These are phyloP conservation scores for Trinorchestia longiramus DNA, from an alignment of 1,140 invertebrate genomes.

Conservation along the genomic window DNA sequence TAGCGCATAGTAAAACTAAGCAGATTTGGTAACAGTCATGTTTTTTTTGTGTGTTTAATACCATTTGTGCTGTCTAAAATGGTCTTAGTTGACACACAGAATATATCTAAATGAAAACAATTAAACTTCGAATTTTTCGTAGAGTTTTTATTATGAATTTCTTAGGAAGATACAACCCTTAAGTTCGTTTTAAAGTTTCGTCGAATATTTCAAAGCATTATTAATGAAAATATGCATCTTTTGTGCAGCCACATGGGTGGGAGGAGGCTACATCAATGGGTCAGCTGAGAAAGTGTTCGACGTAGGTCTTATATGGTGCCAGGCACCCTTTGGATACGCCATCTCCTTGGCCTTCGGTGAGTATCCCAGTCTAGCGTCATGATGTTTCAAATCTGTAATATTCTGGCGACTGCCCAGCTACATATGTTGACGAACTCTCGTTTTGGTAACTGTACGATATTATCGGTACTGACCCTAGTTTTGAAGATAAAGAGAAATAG, in stretches of 20 bases:
- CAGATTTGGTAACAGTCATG: too few relatives aligned
- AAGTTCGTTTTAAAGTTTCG: neutral
- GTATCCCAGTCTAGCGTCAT: conserved; percentile 63
- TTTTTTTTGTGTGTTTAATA: too few relatives aligned
- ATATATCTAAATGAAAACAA: neutral
- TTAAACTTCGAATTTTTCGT: neutral
- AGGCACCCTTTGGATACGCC: conserved; percentile 97
- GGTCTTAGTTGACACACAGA: too few relatives aligned
- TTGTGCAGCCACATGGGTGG: conserved; percentile 93
- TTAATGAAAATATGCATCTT: neutral
- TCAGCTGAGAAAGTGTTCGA: conserved; percentile 96
- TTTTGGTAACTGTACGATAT: neutral
- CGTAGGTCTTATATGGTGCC: conserved; percentile 92
- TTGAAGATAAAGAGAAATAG: neutral
- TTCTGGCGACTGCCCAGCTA: too few relatives aligned
- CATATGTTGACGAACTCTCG: neutral
- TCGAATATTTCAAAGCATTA: neutral
- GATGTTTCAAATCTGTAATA: neutral
- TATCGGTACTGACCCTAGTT: neutral
- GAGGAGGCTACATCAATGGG: conserved; percentile 98
- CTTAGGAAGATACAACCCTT: neutral
- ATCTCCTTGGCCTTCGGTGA: conserved; percentile 91
- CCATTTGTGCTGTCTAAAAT: neutral
- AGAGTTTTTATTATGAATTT: neutral
- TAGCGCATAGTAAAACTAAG: neutral